phyloP scores from a whole-genome alignment of 2,888 invertebrate genomes.

The Brassicogethes aeneus region DNA sequence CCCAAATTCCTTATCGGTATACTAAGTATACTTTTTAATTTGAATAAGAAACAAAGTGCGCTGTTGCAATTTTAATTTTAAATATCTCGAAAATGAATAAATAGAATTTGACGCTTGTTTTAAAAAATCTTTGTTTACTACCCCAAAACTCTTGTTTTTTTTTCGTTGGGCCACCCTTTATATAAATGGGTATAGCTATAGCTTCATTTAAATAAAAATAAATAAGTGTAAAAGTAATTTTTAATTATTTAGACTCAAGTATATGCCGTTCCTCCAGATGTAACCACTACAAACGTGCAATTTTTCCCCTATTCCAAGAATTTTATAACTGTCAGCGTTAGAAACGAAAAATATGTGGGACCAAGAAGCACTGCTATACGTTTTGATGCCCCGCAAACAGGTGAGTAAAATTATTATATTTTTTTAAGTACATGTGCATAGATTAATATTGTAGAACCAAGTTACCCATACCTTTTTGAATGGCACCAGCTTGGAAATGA shows the following conservation, averaged over 20 bases:
- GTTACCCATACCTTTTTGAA: conserved; percentile 25
- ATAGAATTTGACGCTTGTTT: too few species aligned
- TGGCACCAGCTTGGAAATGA: conserved; percentile 24
- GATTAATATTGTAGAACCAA: conserved; percentile 24
- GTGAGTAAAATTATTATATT: conserved; percentile 14
- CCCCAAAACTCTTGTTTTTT: too few species aligned
- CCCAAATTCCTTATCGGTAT: too few species aligned
- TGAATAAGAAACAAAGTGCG: too few species aligned
- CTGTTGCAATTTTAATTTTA: too few species aligned
- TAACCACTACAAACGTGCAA: conserved; percentile 26
- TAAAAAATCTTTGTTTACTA: too few species aligned
- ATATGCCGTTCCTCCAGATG: conserved; percentile 28
- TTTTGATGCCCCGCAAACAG: conserved; percentile 32
- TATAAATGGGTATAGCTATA: too few species aligned
- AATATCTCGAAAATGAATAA: too few species aligned
- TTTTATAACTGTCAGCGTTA: conserved; percentile 29
- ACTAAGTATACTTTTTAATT: too few species aligned
- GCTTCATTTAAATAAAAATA: too few species aligned
- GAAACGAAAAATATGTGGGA: conserved; percentile 32
- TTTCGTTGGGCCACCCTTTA: too few species aligned
- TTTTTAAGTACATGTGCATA: neutral
- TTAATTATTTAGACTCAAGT: conserved; percentile 23
- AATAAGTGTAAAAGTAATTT: too few species aligned
- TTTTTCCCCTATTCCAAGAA: conserved; percentile 33
- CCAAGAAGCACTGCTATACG: conserved; percentile 29